Percentiles rank a stretch among this genome's conserved stretches.
Evolutionary conservation across 2,113 vertebrate species (phyloP).

Genomic region (Morphnarchus princeps): DNA sequence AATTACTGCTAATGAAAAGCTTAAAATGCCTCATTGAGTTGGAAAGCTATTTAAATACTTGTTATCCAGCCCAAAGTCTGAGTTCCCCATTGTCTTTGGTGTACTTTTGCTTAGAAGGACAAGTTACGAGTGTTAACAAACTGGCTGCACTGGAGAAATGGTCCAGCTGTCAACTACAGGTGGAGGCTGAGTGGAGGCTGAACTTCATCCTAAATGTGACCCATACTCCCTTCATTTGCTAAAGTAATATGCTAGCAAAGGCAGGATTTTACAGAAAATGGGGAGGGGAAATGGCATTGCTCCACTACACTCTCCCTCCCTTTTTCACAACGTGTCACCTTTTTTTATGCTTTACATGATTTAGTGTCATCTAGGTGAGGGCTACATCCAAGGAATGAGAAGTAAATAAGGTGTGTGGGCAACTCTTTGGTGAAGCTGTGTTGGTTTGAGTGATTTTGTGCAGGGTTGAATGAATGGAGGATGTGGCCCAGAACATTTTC

Average conservation of each 20-base stretch:
- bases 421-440: background rate
- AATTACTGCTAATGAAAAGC: background rate
- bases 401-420: background rate
- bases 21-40: background rate
- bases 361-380: background rate
- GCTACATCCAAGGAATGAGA: background rate
- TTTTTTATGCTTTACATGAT: background rate
- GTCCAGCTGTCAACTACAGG: no score
- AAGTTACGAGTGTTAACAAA: background rate
- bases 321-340: accelerated
- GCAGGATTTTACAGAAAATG: background rate
- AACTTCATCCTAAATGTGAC: background rate
- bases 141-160: background rate
- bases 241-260: background rate
- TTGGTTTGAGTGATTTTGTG: background rate
- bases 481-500: background rate
- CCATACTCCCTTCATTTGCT: background rate
- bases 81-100: background rate
- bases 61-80: background rate
- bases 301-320: background rate
- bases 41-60: background rate
- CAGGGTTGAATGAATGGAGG: background rate
- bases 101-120: background rate
- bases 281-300: background rate
- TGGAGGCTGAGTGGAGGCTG: background rate